Conservation (phyloP, 2,888 invertebrate genomes). For the Ormyrus rosae region DNA sequence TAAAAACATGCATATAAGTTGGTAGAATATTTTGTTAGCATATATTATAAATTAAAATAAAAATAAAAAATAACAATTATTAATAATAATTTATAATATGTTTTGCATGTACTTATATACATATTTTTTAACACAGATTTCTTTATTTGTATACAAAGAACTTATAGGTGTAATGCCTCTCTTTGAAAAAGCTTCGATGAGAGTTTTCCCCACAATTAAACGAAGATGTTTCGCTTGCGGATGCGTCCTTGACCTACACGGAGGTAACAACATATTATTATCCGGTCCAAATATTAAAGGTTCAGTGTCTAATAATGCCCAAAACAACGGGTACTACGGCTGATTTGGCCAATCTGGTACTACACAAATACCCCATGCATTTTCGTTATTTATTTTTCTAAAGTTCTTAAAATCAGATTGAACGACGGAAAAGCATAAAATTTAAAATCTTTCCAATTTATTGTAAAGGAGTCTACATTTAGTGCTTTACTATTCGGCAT, state of each 20-base stretch:
- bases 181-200: not conserved
- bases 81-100: conserved; percentile 59
- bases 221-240: conserved; percentile 47
- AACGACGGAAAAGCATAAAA: conserved; percentile 57
- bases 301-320: conserved; percentile 1
- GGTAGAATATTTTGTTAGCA: no score
- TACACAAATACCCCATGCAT: conserved; percentile 40
- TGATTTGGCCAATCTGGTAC: conserved; percentile 37
- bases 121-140: conserved; percentile 52
- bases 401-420: conserved; percentile 12
- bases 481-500: conserved; percentile 30
- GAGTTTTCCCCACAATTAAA: conserved; percentile 59
- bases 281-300: not conserved
- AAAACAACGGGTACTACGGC: conserved; percentile 40
- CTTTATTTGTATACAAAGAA: conserved; percentile 53
- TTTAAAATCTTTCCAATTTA: conserved; percentile 25
- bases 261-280: conserved; percentile 58
- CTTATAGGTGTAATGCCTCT: no score
- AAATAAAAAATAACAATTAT: no score
- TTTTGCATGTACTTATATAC: conserved; percentile 58
- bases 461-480: conserved; percentile 47
- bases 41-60: no score
- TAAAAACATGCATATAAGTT: no score
- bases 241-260: conserved; percentile 60
- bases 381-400: conserved; percentile 49